A percentile compares a stretch with the other conserved stretches of the same genome.
Conservation (phyloP, 2,113 vertebrate species). For the Megaptera novaeangliae region DNA sequence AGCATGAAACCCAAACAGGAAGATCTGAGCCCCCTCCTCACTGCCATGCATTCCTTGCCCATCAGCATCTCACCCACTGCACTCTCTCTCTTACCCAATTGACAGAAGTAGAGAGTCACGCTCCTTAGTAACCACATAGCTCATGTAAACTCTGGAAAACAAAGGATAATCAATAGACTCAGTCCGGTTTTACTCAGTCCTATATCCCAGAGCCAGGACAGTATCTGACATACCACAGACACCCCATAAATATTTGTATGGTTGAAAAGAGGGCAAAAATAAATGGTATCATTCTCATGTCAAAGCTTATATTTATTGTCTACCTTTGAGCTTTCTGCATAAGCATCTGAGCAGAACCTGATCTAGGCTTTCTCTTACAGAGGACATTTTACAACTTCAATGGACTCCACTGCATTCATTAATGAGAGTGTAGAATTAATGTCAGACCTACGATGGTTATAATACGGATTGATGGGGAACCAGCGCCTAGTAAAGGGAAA, state of each 20-base stretch:
- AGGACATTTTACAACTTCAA: neutral
- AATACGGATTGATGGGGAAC: neutral
- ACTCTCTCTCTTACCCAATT: slow-evolving; percentile 43
- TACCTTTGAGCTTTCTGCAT: neutral
- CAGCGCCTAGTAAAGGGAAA: neutral
- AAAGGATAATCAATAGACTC: neutral
- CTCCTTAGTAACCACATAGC: slow-evolving; percentile 53
- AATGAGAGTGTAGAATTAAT: neutral
- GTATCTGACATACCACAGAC: neutral
- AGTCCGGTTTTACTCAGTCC: neutral
- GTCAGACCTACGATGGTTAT: neutral
- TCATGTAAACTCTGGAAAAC: slow-evolving; percentile 66
- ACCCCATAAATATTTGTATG: neutral
- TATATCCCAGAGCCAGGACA: neutral
- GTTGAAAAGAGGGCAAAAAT: neutral
- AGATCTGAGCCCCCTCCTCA: neutral
- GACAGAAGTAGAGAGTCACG: slow-evolving; percentile 47
- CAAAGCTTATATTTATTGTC: neutral
- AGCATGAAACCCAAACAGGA: neutral
- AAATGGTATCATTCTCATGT: neutral
- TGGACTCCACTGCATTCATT: neutral
- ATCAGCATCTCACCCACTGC: too few species aligned
- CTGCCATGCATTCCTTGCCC: neutral
- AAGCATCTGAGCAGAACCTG: neutral
- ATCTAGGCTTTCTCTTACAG: neutral